phyloP scores from a whole-genome alignment of 2,113 vertebrate genomes.

The Percina caprodes region DNA sequence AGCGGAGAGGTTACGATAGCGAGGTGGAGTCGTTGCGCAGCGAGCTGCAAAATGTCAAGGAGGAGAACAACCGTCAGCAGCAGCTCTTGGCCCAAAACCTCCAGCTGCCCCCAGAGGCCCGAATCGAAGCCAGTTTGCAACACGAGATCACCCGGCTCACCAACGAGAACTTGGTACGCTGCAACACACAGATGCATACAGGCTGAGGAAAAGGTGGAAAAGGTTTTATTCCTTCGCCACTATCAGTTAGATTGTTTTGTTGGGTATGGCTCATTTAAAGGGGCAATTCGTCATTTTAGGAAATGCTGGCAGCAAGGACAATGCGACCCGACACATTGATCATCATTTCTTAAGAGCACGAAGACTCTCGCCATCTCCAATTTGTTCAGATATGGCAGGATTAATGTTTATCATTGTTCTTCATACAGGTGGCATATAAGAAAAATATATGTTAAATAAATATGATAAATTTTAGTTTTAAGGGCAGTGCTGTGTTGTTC shows the following conservation, averaged over 20 bases:
- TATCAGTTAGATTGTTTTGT: too few relatives aligned
- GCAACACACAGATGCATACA: background rate
- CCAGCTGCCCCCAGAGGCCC: conserved; percentile 96
- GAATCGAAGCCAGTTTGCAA: conserved; percentile 97
- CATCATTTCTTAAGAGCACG: background rate
- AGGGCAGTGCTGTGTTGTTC: background rate
- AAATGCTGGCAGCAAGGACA: background rate
- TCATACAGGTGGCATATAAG: background rate
- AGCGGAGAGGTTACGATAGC: conserved; percentile 91
- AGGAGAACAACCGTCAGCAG: conserved; percentile 97
- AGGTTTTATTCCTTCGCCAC: too few relatives aligned
- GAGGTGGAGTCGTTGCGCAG: conserved; percentile 91
- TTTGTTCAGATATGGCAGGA: background rate
- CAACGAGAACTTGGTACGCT: conserved; percentile 95
- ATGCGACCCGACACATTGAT: background rate
- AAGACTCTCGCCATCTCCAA: background rate
- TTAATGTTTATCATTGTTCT: background rate
- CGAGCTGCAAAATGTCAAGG: conserved; percentile 95
- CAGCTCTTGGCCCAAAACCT: conserved; percentile 97
- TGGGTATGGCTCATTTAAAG: too few relatives aligned
- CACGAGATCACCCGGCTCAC: conserved; percentile 98
- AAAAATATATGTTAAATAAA: background rate
- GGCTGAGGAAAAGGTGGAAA: too few relatives aligned
- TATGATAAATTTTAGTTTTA: background rate
- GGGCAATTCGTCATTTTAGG: too few relatives aligned